Evolutionary conservation across 2,888 invertebrate genomes (phyloP), one percentile per base, ranked within the genome.

Genomic region (Drosophila mettleri): DNA sequence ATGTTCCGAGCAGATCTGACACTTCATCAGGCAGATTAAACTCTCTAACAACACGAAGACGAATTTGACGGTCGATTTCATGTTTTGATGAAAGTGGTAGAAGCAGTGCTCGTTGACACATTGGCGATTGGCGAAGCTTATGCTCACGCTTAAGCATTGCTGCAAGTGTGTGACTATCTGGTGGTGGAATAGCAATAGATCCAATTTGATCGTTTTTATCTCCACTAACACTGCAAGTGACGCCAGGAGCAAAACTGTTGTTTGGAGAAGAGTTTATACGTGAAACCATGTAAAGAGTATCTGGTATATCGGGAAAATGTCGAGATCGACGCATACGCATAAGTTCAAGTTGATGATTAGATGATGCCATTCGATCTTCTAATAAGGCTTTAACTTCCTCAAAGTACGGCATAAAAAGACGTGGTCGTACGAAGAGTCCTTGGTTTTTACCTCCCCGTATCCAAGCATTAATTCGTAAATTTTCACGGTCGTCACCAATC

Each of bases 321-420:
- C 96, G 94, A 36, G 95, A 94, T 57, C 95, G 93, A 20, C 96
- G 93, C 88, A 96, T 94, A 29, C 96, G 94, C 74, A 96, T 93
- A 78, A 95, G 92, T 88, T 96, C 96, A 45, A 95, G 95, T 90
- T 97, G 96, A 86, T 97, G 96, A 83, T 97, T 96, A 1, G 92
- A 91, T 10, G 91, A 86, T 55, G 96, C 95, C 89, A 96, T 93
- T 88, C 97, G 96, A 91, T 97, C 97, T 91, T 97, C 97, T 54
- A 98, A 94, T 80, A 97, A 93, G 59, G 95, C 94, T 94, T 98
- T 98, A 12, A 97, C 95, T 93, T 98, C 98, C 91, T 98, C 98
- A 84, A 97, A 97, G 92, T 98, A 98, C 38, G 98, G 98, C 94
- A 97, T 96, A 93, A 98, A 99, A 71, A 98, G 94, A 45, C 99